Evolutionary conservation across 1,140 invertebrate species (phyloP).

Genomic region (Eufriesea mexicana): DNA sequence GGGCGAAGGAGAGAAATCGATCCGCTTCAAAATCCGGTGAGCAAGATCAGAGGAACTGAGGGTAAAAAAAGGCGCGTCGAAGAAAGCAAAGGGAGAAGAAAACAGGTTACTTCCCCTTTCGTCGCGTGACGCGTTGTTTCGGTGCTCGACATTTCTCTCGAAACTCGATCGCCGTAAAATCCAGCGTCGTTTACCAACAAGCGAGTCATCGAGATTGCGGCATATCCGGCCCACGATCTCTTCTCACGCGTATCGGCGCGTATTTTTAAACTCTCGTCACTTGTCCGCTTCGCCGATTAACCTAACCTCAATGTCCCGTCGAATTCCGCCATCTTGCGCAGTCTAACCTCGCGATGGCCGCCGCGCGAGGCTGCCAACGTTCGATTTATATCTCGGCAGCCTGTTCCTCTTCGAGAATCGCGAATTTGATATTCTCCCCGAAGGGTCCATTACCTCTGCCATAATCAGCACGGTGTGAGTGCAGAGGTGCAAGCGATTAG

Average conservation of each 20-base stretch:
- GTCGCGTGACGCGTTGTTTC: background rate
- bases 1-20: conserved; percentile 32
- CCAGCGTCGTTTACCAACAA: background rate
- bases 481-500: background rate
- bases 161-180: background rate
- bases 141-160: background rate
- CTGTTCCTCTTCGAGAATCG: background rate
- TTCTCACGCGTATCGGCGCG: background rate
- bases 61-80: conserved; percentile 15
- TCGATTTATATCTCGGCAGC: background rate
- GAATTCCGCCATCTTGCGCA: too few species aligned
- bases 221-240: background rate
- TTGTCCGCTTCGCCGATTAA: background rate
- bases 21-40: conserved; percentile 41
- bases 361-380: too few species aligned
- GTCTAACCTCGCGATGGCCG: too few species aligned
- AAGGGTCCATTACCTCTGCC: background rate
- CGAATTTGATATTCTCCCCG: background rate
- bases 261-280: background rate
- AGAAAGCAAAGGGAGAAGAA: conserved; percentile 8
- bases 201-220: background rate
- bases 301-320: too few species aligned
- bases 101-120: conserved; percentile 42
- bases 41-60: conserved; percentile 32
- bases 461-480: rapidly evolving